Conservation (phyloP, 1,140 invertebrate species). For the Sinonovacula constricta region DNA sequence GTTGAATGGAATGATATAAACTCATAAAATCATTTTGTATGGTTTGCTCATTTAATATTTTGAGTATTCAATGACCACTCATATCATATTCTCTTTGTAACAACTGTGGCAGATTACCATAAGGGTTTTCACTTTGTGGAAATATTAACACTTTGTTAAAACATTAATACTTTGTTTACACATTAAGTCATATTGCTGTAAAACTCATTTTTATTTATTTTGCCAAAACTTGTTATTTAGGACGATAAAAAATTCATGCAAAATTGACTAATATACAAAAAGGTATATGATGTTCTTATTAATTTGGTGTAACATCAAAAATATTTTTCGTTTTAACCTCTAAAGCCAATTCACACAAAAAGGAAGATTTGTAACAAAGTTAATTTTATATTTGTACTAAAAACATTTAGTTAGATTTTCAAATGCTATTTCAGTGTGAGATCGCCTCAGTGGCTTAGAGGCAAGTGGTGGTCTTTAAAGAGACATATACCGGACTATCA, state of each 20-base stretch:
- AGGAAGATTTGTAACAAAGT: not conserved
- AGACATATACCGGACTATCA: conserved; percentile 77
- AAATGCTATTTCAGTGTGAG: conserved; percentile 69
- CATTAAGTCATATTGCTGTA: not conserved
- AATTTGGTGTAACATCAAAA: not conserved
- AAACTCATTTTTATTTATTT: not conserved
- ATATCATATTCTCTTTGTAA: too few species aligned
- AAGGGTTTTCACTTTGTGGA: too few species aligned
- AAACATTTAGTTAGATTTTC: not conserved
- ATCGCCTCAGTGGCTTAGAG: conserved; percentile 80
- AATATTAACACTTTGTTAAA: not conserved
- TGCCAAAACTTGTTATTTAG: not conserved
- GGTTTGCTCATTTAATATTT: too few species aligned
- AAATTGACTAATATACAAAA: not conserved
- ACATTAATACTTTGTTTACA: not conserved
- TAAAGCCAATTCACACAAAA: not conserved
- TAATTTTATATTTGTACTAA: not conserved
- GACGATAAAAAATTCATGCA: not conserved
- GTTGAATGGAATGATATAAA: too few species aligned
- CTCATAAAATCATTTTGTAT: too few species aligned
- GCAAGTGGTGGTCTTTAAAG: conserved; percentile 81
- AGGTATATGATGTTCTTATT: not conserved
- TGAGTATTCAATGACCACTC: too few species aligned
- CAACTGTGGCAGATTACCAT: too few species aligned
- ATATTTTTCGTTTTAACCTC: not conserved